Evolutionary conservation across 1,140 invertebrate species (phyloP).

Genomic region (Drosophila melanogaster): Release_6_plus_ISO1_MT NT_033779.5:12368501-12369000

Average conservation of each 20-base stretch:
- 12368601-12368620: slow-evolving; percentile 48
- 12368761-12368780: slow-evolving; percentile 66
- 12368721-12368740: slow-evolving; percentile 54
- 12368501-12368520: slow-evolving; percentile 80
- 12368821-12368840: slow-evolving; percentile 59
- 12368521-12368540: slow-evolving; percentile 24
- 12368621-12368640: slow-evolving; percentile 60
- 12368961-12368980: slow-evolving; percentile 63
- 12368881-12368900: slow-evolving; percentile 69
- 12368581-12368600: slow-evolving; percentile 20
- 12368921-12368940: slow-evolving; percentile 22
- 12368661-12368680: slow-evolving; percentile 69
- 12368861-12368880: slow-evolving; percentile 82
- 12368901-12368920: slow-evolving; percentile 38
- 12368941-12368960: slow-evolving; percentile 44
- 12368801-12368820: slow-evolving; percentile 10
- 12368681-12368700: slow-evolving; percentile 25
- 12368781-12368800: slow-evolving; percentile 72
- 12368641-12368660: slow-evolving; percentile 73
- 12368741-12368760: slow-evolving; percentile 44
- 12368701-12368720: slow-evolving; percentile 76
- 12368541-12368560: slow-evolving; percentile 50
- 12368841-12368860: slow-evolving; percentile 84
- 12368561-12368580: not conserved
- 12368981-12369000: slow-evolving; percentile 61